Evolutionary conservation across 2,113 vertebrate species (phyloP), one percentile per base, ranked within the genome.

Genomic region (Labeo rohita): DNA sequence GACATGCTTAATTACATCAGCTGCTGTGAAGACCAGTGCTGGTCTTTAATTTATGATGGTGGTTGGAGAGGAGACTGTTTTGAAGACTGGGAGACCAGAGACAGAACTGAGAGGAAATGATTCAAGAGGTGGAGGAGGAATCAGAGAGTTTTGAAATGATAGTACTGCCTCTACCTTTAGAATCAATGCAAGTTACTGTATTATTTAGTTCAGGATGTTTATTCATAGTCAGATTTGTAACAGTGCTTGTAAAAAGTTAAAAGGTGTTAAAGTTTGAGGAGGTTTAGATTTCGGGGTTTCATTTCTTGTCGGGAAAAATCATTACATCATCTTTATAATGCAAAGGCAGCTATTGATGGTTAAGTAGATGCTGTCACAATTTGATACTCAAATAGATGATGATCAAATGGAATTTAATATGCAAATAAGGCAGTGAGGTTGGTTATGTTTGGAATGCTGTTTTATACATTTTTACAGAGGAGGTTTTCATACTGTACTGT

Each of bases 1-100:
- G 87, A 89, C 80, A 84, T 86, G 83, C 76, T 88, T 91, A 88
- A 91, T 91, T 91, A 84, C 88, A 80, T 81, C 89, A 87, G 85
- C 87, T 87, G 87, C 87, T 85, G 80, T 74, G 72, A 61, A 68
- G 83, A 85, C 84, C 86, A 82, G 43, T 52, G n/a, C 85, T 73
- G 68, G 82, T 56, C 75, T 91, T 88, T 91, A 87, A 89, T 87
- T 88, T 87, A 89, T 88, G 83, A 75, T 72, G 85, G 82, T 87
- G 83, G 65, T 79, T 85, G 80, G 85, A 83, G 85, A 85, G 59
- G 83, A 52, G 87, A 85, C 85, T 49, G 47, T 87, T 90, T 87
- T 85, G 84, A 85, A 88, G 86, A 84, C 83, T 45, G 52, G 2
- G 73, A 83, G 88, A 50, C 86, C 80, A 54, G 87, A 89, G 85